Conservation (phyloP, 2,888 invertebrate genomes). For the Rhopalosiphum nymphaeae region DNA sequence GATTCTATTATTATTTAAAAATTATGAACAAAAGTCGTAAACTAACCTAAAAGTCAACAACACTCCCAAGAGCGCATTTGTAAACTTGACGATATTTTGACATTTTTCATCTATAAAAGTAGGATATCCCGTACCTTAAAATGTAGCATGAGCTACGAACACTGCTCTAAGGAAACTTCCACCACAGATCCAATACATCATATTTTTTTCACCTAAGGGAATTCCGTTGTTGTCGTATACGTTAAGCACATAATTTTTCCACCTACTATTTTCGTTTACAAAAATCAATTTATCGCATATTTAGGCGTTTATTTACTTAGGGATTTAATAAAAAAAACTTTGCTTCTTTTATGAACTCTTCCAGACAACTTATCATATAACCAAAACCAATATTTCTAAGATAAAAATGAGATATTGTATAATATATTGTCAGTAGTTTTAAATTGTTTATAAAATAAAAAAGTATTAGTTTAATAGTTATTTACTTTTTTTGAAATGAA, state of each 20-base stretch:
- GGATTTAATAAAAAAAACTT: slow-evolving; percentile 11
- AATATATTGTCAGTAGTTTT: background rate
- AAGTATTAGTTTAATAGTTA: background rate
- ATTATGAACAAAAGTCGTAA: slow-evolving; percentile 21
- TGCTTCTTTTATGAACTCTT: background rate
- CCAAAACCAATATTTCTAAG: background rate
- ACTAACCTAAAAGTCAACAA: slow-evolving; percentile 43
- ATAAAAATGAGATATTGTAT: background rate
- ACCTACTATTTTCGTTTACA: background rate
- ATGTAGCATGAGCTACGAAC: slow-evolving; percentile 8
- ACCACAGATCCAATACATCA: slow-evolving; percentile 37
- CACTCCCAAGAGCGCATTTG: slow-evolving; percentile 9
- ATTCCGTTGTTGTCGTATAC: background rate
- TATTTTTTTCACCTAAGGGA: slow-evolving; percentile 13
- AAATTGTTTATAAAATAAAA: slow-evolving; percentile 18
- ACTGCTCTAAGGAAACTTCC: slow-evolving; percentile 33
- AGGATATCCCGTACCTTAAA: background rate
- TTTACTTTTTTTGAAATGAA: background rate
- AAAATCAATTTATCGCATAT: slow-evolving; percentile 40
- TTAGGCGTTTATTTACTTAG: slow-evolving; percentile 30
- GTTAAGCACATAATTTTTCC: slow-evolving; percentile 12
- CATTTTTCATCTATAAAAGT: background rate
- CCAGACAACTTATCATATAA: background rate
- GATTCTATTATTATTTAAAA: background rate
- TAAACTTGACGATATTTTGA: slow-evolving; percentile 44